Base-by-base conservation (phyloP, 2,888 invertebrate species). In the Noctua janthina region DNA sequence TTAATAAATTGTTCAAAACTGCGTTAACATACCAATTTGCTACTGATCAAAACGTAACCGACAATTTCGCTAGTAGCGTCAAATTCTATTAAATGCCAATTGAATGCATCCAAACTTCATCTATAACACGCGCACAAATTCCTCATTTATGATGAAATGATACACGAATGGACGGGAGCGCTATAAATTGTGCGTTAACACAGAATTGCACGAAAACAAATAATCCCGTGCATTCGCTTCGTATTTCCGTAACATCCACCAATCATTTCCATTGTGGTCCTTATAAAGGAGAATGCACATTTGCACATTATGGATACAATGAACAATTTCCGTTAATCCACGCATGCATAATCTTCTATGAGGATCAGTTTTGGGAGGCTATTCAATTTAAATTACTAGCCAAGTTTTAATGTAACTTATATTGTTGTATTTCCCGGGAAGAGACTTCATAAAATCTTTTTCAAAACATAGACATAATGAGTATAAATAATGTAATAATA, bases 241-340 rank as follows among this genome's bases (percentile, higher is more conserved):
- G 85, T 88, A 88, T 84, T 79, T 79, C 77, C 68, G 82, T 67
- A 87, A 74, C 88, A 87, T 54, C 80, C 80, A 84, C 80, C 71
- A 68, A 87, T 87, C 71, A 87, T 87, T 84, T 72, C 29, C 87
- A 87, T 74, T 84, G 84, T 74, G 66, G 35, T 59, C 39, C 51
- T 35, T 64, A 59, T 75, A 79, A 72, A 79, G 68, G 49, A 67
- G 69, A 8, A 13, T 64, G 49, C 67, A 43, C 49, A 83, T 59
- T 59, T n/a, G 17, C 68, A 29, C 15, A 8, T 46, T 46, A n/a
- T 68, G 67, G n/a, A 67, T 43, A 35, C 39, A 72, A 43, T 64
- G 17, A n/a, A 56, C 46, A 35, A 23, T 35, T 77, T 59, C 15
- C 35, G 49, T 29, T 43, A 29, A 78, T 67, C 43, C 17, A 29